These are phyloP conservation scores for Drosophila quadrilineata DNA, from an alignment of 1,140 invertebrate genomes.

Conservation along the genomic window DNA sequence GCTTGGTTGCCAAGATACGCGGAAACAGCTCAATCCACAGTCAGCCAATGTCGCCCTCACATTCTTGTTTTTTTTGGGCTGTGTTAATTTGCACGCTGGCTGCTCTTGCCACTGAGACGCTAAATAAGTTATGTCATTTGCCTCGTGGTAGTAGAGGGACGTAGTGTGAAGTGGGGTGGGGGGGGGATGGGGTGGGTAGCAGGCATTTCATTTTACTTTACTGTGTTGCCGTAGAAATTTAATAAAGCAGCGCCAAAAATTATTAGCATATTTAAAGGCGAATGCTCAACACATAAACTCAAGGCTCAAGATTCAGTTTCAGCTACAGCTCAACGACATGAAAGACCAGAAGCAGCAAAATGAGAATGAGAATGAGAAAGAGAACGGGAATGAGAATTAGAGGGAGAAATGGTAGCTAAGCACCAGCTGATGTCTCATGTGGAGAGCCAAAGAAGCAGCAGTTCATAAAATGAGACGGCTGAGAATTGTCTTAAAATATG, in stretches of 20 bases:
- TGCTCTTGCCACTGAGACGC: constrained; percentile 40
- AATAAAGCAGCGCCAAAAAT: constrained; percentile 67
- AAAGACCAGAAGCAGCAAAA: constrained; percentile 19
- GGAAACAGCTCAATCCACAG: background rate
- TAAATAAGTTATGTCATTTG: constrained; percentile 77
- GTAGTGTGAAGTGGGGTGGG: background rate
- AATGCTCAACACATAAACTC: constrained; percentile 32
- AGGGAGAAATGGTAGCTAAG: background rate
- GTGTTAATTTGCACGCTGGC: constrained; percentile 62
- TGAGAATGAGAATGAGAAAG: background rate
- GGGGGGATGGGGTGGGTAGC: background rate
- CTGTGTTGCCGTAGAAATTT: constrained; percentile 70
- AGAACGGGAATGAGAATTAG: background rate
- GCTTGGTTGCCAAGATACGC: background rate
- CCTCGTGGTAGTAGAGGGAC: no score
- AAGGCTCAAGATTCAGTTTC: constrained; percentile 21
- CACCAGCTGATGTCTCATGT: constrained; percentile 45
- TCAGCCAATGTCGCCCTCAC: background rate
- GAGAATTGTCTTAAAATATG: constrained; percentile 58
- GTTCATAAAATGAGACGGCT: constrained; percentile 46
- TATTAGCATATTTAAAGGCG: constrained; percentile 71
- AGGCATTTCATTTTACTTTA: constrained; percentile 47
- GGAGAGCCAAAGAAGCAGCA: constrained; percentile 13
- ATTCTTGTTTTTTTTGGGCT: background rate
- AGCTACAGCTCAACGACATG: constrained; percentile 34